phyloP scores from a whole-genome alignment of 2,113 vertebrate genomes.

The Pandion haliaetus region DNA sequence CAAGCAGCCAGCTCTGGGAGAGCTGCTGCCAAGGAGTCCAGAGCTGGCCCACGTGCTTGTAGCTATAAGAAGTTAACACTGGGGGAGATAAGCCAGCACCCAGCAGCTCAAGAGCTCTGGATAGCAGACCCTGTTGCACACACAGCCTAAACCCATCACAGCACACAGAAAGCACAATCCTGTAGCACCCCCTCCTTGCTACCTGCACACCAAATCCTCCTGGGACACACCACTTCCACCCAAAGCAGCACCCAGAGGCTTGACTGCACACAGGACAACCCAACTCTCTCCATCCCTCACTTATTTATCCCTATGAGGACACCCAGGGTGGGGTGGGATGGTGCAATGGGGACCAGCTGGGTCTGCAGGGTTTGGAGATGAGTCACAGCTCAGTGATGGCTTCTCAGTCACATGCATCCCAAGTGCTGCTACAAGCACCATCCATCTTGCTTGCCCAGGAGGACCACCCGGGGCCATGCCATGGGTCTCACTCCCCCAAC shows the following conservation, averaged over 20 bases:
- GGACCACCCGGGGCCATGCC: not conserved
- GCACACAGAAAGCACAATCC: rapidly evolving
- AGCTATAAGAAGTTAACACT: rapidly evolving
- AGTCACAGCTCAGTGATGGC: not conserved
- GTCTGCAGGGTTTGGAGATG: not conserved
- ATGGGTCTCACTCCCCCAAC: not conserved
- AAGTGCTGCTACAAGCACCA: not conserved
- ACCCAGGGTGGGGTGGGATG: not conserved
- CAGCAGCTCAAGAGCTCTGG: too few species aligned
- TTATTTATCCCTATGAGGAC: not conserved
- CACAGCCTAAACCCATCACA: not conserved
- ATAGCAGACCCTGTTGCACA: not conserved
- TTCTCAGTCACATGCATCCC: not conserved
- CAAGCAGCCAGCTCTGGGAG: not conserved
- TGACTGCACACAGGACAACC: not conserved
- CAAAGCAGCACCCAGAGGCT: not conserved
- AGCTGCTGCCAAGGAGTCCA: not conserved
- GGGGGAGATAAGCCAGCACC: not conserved
- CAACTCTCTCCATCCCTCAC: rapidly evolving
- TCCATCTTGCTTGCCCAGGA: rapidly evolving
- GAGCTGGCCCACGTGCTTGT: not conserved
- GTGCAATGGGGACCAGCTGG: not conserved
- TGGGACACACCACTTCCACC: not conserved
- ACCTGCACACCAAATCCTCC: not conserved
- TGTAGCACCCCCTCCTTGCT: not conserved